Evolutionary conservation across 2,113 vertebrate genomes (phyloP), one percentile per base, ranked within the genome.

Genomic region (Nettapus auritus): DNA sequence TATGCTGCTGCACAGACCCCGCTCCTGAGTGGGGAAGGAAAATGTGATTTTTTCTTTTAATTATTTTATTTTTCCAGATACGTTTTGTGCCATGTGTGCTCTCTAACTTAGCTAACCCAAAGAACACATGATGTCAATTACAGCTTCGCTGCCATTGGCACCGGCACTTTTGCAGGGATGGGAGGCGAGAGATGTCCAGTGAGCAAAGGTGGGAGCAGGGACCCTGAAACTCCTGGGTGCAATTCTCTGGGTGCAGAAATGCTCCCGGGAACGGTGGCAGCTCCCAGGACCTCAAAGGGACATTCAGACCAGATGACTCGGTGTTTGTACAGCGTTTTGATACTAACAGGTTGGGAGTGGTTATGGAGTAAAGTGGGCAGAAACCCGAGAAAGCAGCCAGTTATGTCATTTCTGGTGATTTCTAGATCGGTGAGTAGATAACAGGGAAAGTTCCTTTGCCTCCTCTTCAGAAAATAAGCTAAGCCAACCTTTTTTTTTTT

Each of bases 81-180:
- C 6, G 18, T 74, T 81, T 8, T 13, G 80, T 88, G 79, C 82
- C 53, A 0, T 42, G 82, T 78, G 88, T 52, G 71, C 63, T 52
- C 74, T 29, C 1, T 16, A 60, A 6, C 9, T 0, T 4, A 34
- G 76, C 46, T 15, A 5, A 26, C 50, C 64, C 6, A 0, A 1
- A 2, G 22, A 66, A 70, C 93, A 89, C 74, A 29, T 86, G 94
- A 84, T 86, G 93, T 82, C 82, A 68, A 73, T 96, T 94, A 94
- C 3, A 46, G 57, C 44, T 53, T 36, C 10, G 16, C 62, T 0
- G 5, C 60, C 59, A 60, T 75, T 75, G 50, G 91, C 93, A 82
- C 50, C 13, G 0, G 23, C 53, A 69, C 53, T 70, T 60, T 50
- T 3, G 0, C 28, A 0, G 19, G 40, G 64, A 34, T 0, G 4